phyloP scores from a whole-genome alignment of 2,113 vertebrate species.

The Chlamydotis undulata region DNA sequence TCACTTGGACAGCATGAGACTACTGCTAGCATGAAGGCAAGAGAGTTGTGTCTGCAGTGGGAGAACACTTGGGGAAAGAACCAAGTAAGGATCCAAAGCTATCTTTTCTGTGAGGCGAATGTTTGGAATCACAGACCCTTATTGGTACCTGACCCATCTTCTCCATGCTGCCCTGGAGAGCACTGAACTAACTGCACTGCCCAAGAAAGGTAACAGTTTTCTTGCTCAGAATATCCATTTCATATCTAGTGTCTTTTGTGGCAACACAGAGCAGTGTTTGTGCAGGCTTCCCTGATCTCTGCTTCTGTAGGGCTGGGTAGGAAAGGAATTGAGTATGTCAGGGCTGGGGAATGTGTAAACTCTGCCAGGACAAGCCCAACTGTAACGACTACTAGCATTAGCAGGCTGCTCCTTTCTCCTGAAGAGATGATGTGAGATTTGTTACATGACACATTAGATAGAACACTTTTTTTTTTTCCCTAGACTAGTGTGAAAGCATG shows the following conservation, averaged over 20 bases:
- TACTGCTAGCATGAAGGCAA: not conserved
- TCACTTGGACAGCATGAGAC: not conserved
- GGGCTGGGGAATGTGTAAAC: not conserved
- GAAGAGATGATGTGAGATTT: not conserved
- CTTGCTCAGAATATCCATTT: not conserved
- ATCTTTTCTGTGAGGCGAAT: not conserved
- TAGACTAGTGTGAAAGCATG: not conserved
- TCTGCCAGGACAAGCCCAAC: not conserved
- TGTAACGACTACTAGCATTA: not conserved
- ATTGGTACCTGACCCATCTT: not conserved
- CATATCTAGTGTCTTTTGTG: not conserved
- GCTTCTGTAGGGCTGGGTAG: not conserved
- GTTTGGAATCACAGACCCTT: not conserved
- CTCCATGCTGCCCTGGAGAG: not conserved
- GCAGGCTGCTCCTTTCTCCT: not conserved
- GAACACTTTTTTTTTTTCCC: not conserved
- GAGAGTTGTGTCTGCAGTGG: rapidly evolving
- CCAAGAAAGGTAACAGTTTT: not conserved
- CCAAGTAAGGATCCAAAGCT: not conserved
- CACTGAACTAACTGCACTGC: not conserved
- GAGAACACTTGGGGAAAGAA: not conserved
- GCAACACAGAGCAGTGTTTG: not conserved
- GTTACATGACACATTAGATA: not conserved
- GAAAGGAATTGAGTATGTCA: not conserved
- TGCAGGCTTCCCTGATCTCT: not conserved